phyloP scores from a whole-genome alignment of 2,888 invertebrate genomes.

The Callyntrura guangdongensis region DNA sequence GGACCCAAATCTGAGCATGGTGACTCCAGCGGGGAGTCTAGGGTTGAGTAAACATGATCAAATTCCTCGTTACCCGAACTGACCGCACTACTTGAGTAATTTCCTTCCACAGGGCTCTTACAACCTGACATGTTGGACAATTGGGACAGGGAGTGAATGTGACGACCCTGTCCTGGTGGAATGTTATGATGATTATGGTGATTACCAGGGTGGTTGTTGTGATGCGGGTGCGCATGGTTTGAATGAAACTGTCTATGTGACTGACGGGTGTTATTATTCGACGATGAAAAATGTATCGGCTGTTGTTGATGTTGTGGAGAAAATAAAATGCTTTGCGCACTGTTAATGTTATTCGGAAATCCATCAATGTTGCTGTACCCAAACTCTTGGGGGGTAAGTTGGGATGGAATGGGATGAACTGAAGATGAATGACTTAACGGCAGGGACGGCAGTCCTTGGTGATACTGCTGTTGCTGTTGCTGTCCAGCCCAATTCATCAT shows the following conservation, averaged over 20 bases:
- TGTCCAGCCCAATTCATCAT: conserved; percentile 74
- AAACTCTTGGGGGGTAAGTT: conserved; percentile 80
- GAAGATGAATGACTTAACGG: conserved; percentile 71
- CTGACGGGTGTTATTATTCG: conserved; percentile 69
- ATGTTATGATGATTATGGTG: conserved; percentile 51
- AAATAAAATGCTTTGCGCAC: conserved; percentile 62
- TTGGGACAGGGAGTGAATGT: conserved; percentile 80
- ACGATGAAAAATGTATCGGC: conserved; percentile 67
- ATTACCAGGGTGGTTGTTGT: conserved; percentile 55
- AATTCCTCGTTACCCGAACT: conserved; percentile 82
- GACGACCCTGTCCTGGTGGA: conserved; percentile 65
- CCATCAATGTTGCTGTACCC: conserved; percentile 80
- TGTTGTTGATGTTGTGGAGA: conserved; percentile 65
- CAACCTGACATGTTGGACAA: conserved; percentile 80
- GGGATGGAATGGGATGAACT: conserved; percentile 80
- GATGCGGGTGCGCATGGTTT: conserved; percentile 56
- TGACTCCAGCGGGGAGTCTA: conserved; percentile 83
- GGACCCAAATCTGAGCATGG: conserved; percentile 74
- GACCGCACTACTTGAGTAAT: conserved; percentile 83
- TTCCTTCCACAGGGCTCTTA: conserved; percentile 80
- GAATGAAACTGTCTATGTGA: conserved; percentile 63
- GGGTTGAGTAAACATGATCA: conserved; percentile 84
- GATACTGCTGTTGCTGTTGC: conserved; percentile 59
- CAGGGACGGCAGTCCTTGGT: conserved; percentile 63
- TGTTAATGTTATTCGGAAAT: conserved; percentile 54